These are phyloP conservation scores for Onthophagus taurus DNA, from an alignment of 1,140 invertebrate species.

Conservation along the genomic window DNA sequence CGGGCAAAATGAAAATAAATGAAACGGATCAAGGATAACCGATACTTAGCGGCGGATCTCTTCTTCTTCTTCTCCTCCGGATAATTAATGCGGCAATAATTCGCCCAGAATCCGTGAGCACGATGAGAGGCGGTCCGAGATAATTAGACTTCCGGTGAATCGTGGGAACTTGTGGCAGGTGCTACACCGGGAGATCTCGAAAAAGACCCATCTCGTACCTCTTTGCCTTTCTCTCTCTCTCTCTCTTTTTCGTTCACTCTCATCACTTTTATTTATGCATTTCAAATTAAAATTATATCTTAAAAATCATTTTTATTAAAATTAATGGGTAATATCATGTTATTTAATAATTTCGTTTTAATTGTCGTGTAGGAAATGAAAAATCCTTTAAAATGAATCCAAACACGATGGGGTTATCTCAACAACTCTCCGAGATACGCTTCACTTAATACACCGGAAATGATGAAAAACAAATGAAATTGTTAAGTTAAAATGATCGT, in stretches of 20 bases:
- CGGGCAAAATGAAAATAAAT: too few relatives aligned
- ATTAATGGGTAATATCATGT: too few relatives aligned
- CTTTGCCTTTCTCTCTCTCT: conserved; percentile 1
- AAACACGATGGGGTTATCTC: too few relatives aligned
- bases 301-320: too few relatives aligned
- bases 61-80: neutral
- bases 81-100: conserved; percentile 12
- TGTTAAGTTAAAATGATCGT: too few relatives aligned
- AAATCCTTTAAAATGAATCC: too few relatives aligned
- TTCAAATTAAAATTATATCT: too few relatives aligned
- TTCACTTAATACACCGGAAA: too few relatives aligned
- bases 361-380: too few relatives aligned
- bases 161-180: conserved; percentile 18
- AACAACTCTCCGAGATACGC: too few relatives aligned
- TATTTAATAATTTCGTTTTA: too few relatives aligned
- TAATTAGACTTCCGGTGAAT: conserved; percentile 22
- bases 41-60: neutral
- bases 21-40: neutral
- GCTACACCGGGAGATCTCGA: neutral
- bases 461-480: too few relatives aligned
- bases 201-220: conserved; percentile 1
- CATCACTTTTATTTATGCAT: neutral
- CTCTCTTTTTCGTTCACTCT: neutral
- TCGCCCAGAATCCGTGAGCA: conserved; percentile 9
- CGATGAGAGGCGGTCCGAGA: conserved; percentile 11